A percentile compares a stretch with the other conserved stretches of the same genome.
These are phyloP conservation scores for Turritopsis dohrnii DNA, from an alignment of 30 jellyfish, hydroid and myxozoan species.

Conservation along the genomic window DNA sequence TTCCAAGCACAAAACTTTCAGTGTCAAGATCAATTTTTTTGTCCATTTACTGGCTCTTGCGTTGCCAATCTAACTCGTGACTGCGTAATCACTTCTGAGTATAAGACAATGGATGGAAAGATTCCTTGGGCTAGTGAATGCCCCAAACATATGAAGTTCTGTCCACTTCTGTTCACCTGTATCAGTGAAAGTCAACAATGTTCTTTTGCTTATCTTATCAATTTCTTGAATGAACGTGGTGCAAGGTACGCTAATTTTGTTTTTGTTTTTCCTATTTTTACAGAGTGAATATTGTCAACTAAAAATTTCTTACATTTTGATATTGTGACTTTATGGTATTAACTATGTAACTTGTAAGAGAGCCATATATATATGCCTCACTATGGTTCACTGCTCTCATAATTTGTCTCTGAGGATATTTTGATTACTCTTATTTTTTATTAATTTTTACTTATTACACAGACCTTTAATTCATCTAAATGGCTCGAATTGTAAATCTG, in stretches of 20 bases:
- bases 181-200: neutral
- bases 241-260: neutral
- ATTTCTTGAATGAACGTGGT: neutral
- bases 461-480: neutral
- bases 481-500: neutral
- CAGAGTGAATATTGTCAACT: too few species aligned
- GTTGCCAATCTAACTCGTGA: neutral
- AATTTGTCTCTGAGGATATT: too few species aligned
- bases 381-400: too few species aligned
- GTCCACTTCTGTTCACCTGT: neutral
- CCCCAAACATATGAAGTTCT: neutral
- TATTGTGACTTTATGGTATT: too few species aligned
- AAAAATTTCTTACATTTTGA: too few species aligned
- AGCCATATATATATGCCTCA: too few species aligned
- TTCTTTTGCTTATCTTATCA: neutral
- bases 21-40: neutral
- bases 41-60: neutral
- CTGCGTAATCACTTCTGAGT: neutral
- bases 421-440: too few species aligned
- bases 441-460: too few species aligned
- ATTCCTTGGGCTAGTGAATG: neutral
- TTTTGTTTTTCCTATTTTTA: neutral
- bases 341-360: too few species aligned
- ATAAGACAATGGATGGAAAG: neutral
- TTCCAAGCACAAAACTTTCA: neutral